phyloP scores from a whole-genome alignment of 1,140 invertebrate genomes.

The Cardiocondyla obscurior region DNA sequence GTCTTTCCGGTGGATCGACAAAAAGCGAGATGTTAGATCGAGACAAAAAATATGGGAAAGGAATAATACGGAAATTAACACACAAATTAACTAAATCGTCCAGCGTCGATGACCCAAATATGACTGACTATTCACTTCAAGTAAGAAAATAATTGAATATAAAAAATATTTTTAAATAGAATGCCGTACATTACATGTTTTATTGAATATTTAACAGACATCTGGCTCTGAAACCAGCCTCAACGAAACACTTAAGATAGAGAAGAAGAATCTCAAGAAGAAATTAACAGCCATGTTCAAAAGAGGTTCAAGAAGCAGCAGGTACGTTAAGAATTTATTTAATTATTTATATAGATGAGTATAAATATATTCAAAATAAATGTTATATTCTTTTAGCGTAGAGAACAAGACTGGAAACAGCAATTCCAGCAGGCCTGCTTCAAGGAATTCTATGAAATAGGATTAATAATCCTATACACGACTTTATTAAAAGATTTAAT shows the following conservation, averaged over 20 bases:
- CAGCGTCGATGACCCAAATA: slow-evolving; percentile 89
- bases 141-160: slow-evolving; percentile 48
- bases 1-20: slow-evolving; percentile 92
- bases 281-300: slow-evolving; percentile 93
- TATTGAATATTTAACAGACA: slow-evolving; percentile 83
- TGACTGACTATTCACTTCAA: slow-evolving; percentile 77
- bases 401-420: slow-evolving; percentile 77
- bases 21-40: slow-evolving; percentile 91
- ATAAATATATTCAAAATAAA: background rate
- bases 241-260: slow-evolving; percentile 85
- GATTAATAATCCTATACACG: slow-evolving; percentile 59
- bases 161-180: background rate
- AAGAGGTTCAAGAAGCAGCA: slow-evolving; percentile 88
- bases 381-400: slow-evolving; percentile 67
- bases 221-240: slow-evolving; percentile 92
- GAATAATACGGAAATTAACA: slow-evolving; percentile 91
- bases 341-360: slow-evolving; percentile 19
- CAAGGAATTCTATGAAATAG: slow-evolving; percentile 78
- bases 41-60: slow-evolving; percentile 91
- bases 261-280: slow-evolving; percentile 91
- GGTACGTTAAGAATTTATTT: slow-evolving; percentile 82
- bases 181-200: background rate
- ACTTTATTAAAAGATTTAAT: background rate
- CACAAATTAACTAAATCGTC: slow-evolving; percentile 93
- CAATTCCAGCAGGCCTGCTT: slow-evolving; percentile 79